A percentile compares a stretch with the other conserved stretches of the same genome.
Evolutionary conservation across 2,113 vertebrate species (phyloP).

Genomic region (Pan paniscus): DNA sequence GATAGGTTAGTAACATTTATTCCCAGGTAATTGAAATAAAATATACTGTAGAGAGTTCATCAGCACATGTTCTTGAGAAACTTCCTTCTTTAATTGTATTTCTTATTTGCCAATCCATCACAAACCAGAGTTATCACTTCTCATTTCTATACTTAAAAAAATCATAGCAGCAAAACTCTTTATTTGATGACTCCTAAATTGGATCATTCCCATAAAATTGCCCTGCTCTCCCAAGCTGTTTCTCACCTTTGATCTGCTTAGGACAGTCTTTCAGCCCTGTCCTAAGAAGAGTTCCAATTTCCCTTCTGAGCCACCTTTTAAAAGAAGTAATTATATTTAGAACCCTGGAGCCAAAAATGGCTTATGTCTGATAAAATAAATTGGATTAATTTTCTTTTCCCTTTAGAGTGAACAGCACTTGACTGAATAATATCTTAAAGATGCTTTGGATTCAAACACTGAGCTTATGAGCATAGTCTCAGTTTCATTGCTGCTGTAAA

Average conservation of each 20-base stretch:
- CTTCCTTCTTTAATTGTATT: neutral
- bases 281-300: neutral
- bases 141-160: neutral
- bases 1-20: neutral
- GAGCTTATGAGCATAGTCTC: neutral
- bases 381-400: neutral
- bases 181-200: neutral
- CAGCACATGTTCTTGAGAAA: neutral
- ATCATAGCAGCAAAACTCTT: neutral
- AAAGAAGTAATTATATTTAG: neutral
- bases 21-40: neutral
- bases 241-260: neutral
- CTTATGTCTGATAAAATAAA: neutral
- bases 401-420: neutral
- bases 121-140: neutral
- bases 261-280: neutral
- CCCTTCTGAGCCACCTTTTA: neutral
- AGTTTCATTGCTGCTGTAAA: neutral
- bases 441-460: neutral
- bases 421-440: neutral
- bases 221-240: neutral
- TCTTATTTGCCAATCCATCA: neutral
- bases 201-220: neutral
- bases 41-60: neutral
- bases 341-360: neutral